Evolutionary conservation across 2,797 vertebrate genomes (phyloP).

Genomic region (Ctenopoma multispine): DNA sequence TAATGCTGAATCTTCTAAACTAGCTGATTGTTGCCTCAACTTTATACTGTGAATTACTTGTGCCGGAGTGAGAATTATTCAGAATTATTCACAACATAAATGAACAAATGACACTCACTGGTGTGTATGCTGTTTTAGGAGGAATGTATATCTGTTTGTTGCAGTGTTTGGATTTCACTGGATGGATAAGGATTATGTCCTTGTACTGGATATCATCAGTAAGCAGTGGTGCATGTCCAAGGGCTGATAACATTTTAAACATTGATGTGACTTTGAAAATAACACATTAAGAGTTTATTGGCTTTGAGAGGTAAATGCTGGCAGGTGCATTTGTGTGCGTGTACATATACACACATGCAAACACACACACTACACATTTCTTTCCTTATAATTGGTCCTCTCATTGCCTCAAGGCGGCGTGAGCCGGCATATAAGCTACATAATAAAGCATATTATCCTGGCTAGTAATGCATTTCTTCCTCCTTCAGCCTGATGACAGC

Average conservation of each 20-base stretch:
- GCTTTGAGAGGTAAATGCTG: constrained; percentile 77
- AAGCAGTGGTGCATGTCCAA: constrained; percentile 68
- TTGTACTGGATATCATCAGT: constrained; percentile 71
- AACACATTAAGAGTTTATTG: constrained; percentile 76
- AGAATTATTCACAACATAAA: constrained; percentile 19
- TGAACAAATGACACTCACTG: not conserved
- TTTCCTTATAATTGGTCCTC: constrained; percentile 81
- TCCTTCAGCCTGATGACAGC: constrained; percentile 77
- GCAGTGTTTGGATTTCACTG: constrained; percentile 35
- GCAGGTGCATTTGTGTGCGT: constrained; percentile 59
- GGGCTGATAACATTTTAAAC: constrained; percentile 79
- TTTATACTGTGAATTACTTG: not conserved
- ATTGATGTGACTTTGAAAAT: constrained; percentile 81
- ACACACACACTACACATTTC: constrained; percentile 46
- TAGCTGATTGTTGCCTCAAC: constrained; percentile 11
- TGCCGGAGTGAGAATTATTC: constrained; percentile 8
- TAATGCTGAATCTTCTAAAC: constrained; percentile 27
- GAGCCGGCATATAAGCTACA: constrained; percentile 78
- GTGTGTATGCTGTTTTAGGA: not conserved
- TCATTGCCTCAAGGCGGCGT: constrained; percentile 72
- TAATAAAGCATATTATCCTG: constrained; percentile 82
- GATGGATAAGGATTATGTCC: constrained; percentile 58
- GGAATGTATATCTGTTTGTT: constrained; percentile 23
- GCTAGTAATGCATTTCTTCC: constrained; percentile 79
- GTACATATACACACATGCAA: constrained; percentile 6